Conservation (phyloP, 2,888 invertebrate species). For the Lithosia quadra region DNA sequence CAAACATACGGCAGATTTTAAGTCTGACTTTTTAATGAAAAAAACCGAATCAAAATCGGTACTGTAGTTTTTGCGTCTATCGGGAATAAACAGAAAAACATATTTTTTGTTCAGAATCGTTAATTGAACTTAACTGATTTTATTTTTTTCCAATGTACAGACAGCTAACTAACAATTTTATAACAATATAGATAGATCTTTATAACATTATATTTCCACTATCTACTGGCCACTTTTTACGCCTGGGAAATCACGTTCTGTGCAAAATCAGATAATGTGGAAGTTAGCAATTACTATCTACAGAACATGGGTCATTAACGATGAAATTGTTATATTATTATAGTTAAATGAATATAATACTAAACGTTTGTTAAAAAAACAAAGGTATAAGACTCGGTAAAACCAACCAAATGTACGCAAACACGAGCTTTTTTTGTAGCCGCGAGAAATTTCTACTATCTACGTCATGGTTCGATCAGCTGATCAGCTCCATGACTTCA, state of each 20-base stretch:
- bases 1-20: no score
- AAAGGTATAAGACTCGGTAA: not conserved
- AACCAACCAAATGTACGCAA: not conserved
- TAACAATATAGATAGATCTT: no score
- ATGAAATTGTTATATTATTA: not conserved
- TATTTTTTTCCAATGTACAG: no score
- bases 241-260: not conserved
- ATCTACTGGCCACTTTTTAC: not conserved
- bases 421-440: not conserved
- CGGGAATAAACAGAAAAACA: no score
- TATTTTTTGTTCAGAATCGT: no score
- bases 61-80: no score
- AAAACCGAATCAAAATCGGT: no score
- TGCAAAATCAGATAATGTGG: not conserved
- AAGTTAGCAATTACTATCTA: not conserved
- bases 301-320: constrained; percentile 4
- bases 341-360: not conserved
- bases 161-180: no score
- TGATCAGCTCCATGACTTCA: not conserved
- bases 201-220: no score
- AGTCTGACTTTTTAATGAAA: no score
- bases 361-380: not conserved
- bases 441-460: not conserved
- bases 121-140: no score
- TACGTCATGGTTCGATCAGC: not conserved